These are phyloP conservation scores for Anastrepha obliqua DNA, from an alignment of 1,140 invertebrate genomes.

Conservation along the genomic window DNA sequence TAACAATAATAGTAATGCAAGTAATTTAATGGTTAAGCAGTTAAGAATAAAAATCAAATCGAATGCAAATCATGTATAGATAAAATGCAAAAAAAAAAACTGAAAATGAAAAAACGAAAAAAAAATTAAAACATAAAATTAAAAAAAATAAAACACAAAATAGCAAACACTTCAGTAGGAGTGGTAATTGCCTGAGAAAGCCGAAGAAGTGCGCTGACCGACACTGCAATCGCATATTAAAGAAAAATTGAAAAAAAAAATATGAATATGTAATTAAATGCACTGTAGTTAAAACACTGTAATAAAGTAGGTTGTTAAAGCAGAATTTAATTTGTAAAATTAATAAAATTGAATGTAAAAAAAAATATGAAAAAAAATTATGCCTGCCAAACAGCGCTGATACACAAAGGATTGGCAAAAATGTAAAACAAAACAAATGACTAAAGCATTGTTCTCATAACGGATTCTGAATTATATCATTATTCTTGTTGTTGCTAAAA, in stretches of 20 bases:
- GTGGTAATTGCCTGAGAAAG: no score
- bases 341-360: neutral
- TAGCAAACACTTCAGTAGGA: no score
- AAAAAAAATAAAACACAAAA: neutral
- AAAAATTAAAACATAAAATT: slow-evolving; percentile 48
- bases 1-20: slow-evolving; percentile 56
- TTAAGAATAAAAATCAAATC: slow-evolving; percentile 66
- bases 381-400: neutral
- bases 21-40: slow-evolving; percentile 64
- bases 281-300: neutral
- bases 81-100: slow-evolving; percentile 55
- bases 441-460: neutral
- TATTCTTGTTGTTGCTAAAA: no score
- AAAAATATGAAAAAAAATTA: neutral
- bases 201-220: neutral
- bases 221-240: neutral
- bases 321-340: neutral
- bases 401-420: neutral
- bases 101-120: neutral
- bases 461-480: no score
- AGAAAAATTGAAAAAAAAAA: neutral
- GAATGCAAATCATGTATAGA: slow-evolving; percentile 67
- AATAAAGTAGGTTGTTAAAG: neutral
- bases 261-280: neutral
- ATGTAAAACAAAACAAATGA: neutral